Evolutionary conservation across 2,113 vertebrate genomes (phyloP), one percentile per base, ranked within the genome.

Genomic region (Eptatretus burgeri): DNA sequence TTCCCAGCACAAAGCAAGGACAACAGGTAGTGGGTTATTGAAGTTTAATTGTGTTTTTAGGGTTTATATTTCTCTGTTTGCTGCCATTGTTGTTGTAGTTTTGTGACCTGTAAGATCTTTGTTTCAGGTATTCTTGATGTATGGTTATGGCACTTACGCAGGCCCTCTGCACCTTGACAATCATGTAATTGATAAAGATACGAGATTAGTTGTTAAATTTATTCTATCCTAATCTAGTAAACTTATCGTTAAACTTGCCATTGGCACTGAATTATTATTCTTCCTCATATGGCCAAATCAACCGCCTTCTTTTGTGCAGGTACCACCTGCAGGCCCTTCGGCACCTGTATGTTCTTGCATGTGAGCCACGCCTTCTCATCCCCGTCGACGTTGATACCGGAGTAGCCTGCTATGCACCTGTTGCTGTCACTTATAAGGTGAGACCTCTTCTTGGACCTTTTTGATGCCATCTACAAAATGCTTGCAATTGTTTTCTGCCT

Each of bases 1-100:
- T 98, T 95, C 67, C 91, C 91, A 1, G 82, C 85, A 64, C 86
- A 95, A 72, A 94, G 91, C 69, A 93, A 88, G 1, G 91, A 95
- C 71, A 98, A 95, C 72, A 76, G 87, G 91, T 94, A 75, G 75
- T 74, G 51, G 13, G 41, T n/a, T 49, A 27, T 51, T n/a, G n/a
- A 62, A 62, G 20, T 17, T n/a, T 63, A 19, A 12, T 19, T 20
- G 8, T 41, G 63, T 10, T 63, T 2, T 63, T 63, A n/a, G 14
- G 63, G 50, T 17, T 19, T 9, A 14, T 20, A n/a, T n/a, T n/a
- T 9, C 16, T 63, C 14, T 63, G 62, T 14, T 20, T 20, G 49
- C 5, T 17, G 49, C 7, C 17, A 14, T 5, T 20, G 1, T 14
- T 20, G 7, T 63, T 20, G 14, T 63, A 20, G 19, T 16, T 63